A percentile compares a stretch with the other conserved stretches of the same genome.
Evolutionary conservation across 2,888 invertebrate genomes (phyloP).

Genomic region (Synergus laeviventris): DNA sequence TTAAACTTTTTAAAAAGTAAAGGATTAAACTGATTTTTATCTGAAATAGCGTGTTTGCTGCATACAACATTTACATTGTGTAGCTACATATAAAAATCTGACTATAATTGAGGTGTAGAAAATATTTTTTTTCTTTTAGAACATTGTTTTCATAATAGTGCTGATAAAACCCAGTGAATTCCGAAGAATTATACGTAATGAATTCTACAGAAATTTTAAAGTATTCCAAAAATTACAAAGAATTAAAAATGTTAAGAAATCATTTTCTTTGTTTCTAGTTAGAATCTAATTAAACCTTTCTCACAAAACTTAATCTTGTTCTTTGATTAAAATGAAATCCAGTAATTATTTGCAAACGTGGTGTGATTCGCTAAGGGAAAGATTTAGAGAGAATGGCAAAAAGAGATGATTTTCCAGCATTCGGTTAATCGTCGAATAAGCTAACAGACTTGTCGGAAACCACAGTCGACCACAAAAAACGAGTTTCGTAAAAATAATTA

Average conservation of each 20-base stretch:
- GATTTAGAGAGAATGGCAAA: background rate
- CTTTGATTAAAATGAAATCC: background rate
- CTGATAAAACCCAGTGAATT: background rate
- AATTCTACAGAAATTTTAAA: background rate
- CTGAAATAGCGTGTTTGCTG: background rate
- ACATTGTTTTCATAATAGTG: background rate
- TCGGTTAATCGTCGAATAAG: background rate
- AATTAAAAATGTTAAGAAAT: background rate
- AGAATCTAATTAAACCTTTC: background rate
- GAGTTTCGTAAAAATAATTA: conserved; percentile 1
- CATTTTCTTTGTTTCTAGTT: background rate
- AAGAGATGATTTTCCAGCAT: background rate
- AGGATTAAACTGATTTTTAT: background rate
- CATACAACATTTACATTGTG: background rate
- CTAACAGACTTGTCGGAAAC: background rate
- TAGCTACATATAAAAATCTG: background rate
- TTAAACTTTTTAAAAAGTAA: background rate
- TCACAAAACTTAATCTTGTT: background rate
- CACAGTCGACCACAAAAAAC: background rate
- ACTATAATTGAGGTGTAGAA: background rate
- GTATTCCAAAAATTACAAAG: too few species aligned
- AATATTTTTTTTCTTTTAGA: background rate
- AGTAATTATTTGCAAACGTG: background rate
- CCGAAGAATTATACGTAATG: too few species aligned
- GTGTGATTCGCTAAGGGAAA: background rate